Conservation (phyloP, 2,888 invertebrate species). For the Neoascia interrupta region DNA sequence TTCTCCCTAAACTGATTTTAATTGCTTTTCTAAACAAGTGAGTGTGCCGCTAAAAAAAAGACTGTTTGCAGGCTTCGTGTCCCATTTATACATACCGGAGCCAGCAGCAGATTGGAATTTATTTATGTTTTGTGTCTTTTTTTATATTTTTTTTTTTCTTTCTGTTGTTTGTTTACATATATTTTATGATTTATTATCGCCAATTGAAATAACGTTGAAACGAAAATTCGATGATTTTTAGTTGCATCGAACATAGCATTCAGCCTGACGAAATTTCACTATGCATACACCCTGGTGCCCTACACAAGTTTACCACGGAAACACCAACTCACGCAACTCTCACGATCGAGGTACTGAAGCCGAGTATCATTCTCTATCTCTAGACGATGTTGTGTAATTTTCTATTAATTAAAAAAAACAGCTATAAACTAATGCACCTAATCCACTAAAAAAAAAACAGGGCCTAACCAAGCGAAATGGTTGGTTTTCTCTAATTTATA, state of each 20-base stretch:
- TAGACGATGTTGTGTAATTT: constrained; percentile 45
- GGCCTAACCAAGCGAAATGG: constrained; percentile 6
- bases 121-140: neutral
- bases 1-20: constrained; percentile 53
- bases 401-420: constrained; percentile 17
- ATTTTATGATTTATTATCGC: constrained; percentile 38
- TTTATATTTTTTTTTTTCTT: constrained; percentile 1
- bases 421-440: constrained; percentile 32
- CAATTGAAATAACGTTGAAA: constrained; percentile 57
- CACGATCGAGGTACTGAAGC: constrained; percentile 82
- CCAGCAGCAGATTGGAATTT: neutral
- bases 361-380: constrained; percentile 25
- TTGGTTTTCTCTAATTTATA: constrained; percentile 32
- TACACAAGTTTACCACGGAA: constrained; percentile 84
- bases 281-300: constrained; percentile 85
- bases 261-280: constrained; percentile 86
- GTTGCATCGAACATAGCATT: constrained; percentile 86
- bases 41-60: constrained; percentile 54
- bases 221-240: constrained; percentile 77
- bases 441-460: constrained; percentile 57
- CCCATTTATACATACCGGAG: too few relatives aligned
- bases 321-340: constrained; percentile 84
- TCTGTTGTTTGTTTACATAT: constrained; percentile 13
- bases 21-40: constrained; percentile 58
- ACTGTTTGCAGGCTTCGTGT: too few relatives aligned